Evolutionary conservation across 2,113 vertebrate species (phyloP).

Genomic region (Coturnix japonica): DNA sequence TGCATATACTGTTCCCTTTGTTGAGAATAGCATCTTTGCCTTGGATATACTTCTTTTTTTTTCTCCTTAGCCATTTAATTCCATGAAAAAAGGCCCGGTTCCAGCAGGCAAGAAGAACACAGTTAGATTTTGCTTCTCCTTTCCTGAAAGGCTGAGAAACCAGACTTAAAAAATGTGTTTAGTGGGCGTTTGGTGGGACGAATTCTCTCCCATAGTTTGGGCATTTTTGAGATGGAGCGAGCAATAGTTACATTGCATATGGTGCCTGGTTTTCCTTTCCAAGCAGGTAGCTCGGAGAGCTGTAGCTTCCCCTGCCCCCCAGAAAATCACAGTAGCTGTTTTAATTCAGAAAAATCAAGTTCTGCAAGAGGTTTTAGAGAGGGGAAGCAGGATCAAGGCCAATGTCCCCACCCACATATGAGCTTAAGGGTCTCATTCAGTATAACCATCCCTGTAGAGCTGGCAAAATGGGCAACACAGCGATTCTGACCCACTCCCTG

Average conservation of each 20-base stretch:
- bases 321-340: not conserved
- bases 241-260: slow-evolving; percentile 27
- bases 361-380: not conserved
- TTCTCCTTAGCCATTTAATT: slow-evolving; percentile 55
- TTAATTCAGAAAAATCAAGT: not conserved
- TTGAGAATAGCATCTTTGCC: slow-evolving; percentile 50
- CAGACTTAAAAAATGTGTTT: slow-evolving; percentile 75
- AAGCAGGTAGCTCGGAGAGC: slow-evolving; percentile 19
- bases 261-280: slow-evolving; percentile 43
- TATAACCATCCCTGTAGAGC: rapidly evolving
- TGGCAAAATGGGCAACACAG: not conserved
- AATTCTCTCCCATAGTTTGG: slow-evolving; percentile 65
- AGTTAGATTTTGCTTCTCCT: slow-evolving; percentile 69
- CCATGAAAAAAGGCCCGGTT: slow-evolving; percentile 67
- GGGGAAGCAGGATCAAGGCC: not conserved
- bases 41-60: slow-evolving; percentile 36
- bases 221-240: slow-evolving; percentile 39
- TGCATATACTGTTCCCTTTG: slow-evolving; percentile 54
- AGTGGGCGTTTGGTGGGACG: slow-evolving; percentile 76
- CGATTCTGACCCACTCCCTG: not conserved
- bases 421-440: too few relatives aligned
- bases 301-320: not conserved
- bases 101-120: slow-evolving; percentile 68
- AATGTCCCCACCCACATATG: rapidly evolving
- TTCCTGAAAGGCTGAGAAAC: slow-evolving; percentile 77